Evolutionary conservation across 2,888 invertebrate genomes (phyloP).

Genomic region (Pelosia muscerda): DNA sequence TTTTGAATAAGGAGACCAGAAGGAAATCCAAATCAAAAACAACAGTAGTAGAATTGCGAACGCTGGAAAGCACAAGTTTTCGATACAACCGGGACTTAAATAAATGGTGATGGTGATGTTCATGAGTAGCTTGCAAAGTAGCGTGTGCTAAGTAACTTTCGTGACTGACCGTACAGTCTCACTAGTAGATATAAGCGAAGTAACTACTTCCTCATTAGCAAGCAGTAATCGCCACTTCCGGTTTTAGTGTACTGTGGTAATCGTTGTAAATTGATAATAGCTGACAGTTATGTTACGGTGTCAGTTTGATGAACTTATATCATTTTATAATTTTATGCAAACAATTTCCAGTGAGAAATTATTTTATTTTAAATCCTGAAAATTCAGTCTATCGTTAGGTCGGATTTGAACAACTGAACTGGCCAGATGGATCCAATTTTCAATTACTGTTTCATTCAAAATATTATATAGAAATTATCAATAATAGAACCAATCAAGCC

Average conservation of each 20-base stretch:
- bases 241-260: constrained; percentile 35
- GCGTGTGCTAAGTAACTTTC: neutral
- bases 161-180: constrained; percentile 11
- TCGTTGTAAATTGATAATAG: constrained; percentile 26
- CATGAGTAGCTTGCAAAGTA: neutral
- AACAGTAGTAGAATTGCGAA: neutral
- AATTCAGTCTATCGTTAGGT: neutral
- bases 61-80: neutral
- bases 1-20: neutral
- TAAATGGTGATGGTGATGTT: neutral
- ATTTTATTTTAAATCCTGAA: neutral
- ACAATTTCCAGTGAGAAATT: neutral
- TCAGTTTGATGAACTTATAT: neutral
- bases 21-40: neutral
- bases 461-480: neutral
- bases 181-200: constrained; percentile 60
- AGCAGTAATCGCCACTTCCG: constrained; percentile 77
- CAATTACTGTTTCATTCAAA: too few species aligned
- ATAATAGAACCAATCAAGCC: neutral
- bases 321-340: constrained; percentile 9
- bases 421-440: neutral
- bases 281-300: neutral
- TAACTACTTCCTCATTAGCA: constrained; percentile 82
- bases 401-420: neutral
- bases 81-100: neutral